phyloP scores from a whole-genome alignment of 2,888 invertebrate species.

The Pristionchus entomophagus region DNA sequence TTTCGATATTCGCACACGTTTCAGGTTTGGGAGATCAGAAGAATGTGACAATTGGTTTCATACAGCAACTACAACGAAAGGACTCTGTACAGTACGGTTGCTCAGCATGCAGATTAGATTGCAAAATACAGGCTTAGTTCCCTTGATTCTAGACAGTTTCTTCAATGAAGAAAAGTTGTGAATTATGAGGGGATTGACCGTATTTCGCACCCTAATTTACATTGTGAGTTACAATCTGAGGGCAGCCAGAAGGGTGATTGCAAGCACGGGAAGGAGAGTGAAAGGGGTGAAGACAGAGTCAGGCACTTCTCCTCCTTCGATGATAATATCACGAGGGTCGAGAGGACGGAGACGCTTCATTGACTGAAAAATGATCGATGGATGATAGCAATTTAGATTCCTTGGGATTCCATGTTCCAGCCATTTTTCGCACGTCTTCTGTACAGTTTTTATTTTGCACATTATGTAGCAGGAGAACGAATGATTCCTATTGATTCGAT shows the following conservation, averaged over 20 bases:
- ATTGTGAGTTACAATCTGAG: not conserved
- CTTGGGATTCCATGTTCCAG: no score
- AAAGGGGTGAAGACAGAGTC: not conserved
- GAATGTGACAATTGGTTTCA: slow-evolving; percentile 35
- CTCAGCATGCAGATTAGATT: not conserved
- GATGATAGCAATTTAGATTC: no score
- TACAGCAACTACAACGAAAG: slow-evolving; percentile 22
- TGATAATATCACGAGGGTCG: slow-evolving; percentile 1
- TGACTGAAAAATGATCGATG: not conserved
- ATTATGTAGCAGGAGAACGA: no score
- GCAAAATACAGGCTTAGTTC: no score
- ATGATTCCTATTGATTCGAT: no score
- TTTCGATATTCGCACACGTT: not conserved
- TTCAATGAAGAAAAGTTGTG: no score
- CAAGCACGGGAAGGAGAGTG: not conserved
- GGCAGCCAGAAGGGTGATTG: not conserved
- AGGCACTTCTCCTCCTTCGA: not conserved
- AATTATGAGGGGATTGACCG: no score
- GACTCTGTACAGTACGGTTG: not conserved
- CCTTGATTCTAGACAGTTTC: no score
- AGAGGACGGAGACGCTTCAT: not conserved
- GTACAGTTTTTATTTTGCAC: no score
- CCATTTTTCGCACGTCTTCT: no score
- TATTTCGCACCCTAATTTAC: no score
- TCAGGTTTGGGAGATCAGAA: not conserved